Percentiles rank a stretch among this genome's conserved stretches.
Evolutionary conservation across 2,797 vertebrate species (phyloP).

Genomic region (Heterohyrax brucei): DNA sequence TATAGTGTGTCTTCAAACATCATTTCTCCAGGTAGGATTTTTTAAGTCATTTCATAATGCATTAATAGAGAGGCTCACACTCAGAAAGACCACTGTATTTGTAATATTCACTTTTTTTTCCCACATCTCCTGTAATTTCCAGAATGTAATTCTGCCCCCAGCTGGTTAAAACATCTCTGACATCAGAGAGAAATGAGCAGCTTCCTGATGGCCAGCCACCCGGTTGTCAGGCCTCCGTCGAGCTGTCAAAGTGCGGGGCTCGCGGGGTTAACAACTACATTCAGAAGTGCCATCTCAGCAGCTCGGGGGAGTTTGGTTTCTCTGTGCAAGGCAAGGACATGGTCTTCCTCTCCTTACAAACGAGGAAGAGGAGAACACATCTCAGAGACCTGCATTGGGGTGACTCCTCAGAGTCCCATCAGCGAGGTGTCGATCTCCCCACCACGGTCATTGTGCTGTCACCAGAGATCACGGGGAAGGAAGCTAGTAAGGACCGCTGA

Average conservation of each 20-base stretch:
- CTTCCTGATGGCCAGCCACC: constrained; percentile 69
- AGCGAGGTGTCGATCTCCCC: constrained; percentile 73
- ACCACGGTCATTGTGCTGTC: constrained; percentile 75
- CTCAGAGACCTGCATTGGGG: constrained; percentile 73
- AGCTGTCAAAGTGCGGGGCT: constrained; percentile 78
- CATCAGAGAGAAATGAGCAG: constrained; percentile 87
- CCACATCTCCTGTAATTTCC: constrained; percentile 92
- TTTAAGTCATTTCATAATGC: constrained; percentile 88
- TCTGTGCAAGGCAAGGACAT: constrained; percentile 17
- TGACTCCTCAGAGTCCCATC: constrained; percentile 79
- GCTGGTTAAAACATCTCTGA: constrained; percentile 94
- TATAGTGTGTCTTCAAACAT: constrained; percentile 88
- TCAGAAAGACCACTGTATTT: constrained; percentile 84
- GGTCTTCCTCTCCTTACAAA: constrained; percentile 71
- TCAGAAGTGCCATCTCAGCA: constrained; percentile 65
- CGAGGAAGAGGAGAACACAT: constrained; percentile 76
- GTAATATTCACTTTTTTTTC: constrained; percentile 83
- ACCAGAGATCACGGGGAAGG: constrained; percentile 44
- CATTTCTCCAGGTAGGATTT: constrained; percentile 88
- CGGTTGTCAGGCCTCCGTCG: neutral
- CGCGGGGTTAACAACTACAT: constrained; percentile 70
- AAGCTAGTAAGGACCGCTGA: constrained; percentile 76
- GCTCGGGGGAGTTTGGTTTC: constrained; percentile 69
- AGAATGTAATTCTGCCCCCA: constrained; percentile 99
- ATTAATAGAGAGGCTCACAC: constrained; percentile 82